A percentile compares a stretch with the other conserved stretches of the same genome.
Conservation (phyloP, 23 tunicate genomes). For the Ascidia mentula region DNA sequence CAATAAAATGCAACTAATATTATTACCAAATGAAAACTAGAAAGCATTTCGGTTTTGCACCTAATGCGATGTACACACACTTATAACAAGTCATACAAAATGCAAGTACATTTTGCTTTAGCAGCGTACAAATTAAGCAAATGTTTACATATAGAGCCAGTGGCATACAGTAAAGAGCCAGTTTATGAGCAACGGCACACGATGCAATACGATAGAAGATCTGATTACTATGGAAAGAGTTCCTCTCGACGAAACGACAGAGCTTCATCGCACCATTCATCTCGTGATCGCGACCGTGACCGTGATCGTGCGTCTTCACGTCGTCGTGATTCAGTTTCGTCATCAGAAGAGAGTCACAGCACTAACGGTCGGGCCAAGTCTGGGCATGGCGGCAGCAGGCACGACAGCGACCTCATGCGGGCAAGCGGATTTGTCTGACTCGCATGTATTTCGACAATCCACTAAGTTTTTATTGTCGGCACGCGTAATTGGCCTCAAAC, state of each 20-base stretch:
- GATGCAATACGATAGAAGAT: constrained; percentile 4
- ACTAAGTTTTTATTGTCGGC: too few relatives aligned
- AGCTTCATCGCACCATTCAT: neutral
- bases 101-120: too few relatives aligned
- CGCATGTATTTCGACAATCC: too few relatives aligned
- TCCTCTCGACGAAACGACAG: neutral
- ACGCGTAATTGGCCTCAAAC: too few relatives aligned
- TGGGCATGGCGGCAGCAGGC: constrained; percentile 18
- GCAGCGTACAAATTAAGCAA: too few relatives aligned
- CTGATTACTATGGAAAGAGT: neutral
- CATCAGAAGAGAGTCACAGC: neutral
- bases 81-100: too few relatives aligned
- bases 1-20: too few relatives aligned
- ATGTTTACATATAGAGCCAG: neutral
- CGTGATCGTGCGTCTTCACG: constrained; percentile 7
- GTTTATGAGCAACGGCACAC: neutral
- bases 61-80: too few relatives aligned
- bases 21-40: too few relatives aligned
- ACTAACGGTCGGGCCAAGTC: constrained; percentile 11
- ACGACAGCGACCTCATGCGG: constrained; percentile 42
- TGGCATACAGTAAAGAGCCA: neutral
- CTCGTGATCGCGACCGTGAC: neutral
- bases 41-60: too few relatives aligned
- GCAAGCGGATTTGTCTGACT: constrained; percentile 59
- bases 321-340: neutral